These are phyloP conservation scores for Fragum whitleyi DNA, from an alignment of 2,888 invertebrate genomes.

Conservation along the genomic window DNA sequence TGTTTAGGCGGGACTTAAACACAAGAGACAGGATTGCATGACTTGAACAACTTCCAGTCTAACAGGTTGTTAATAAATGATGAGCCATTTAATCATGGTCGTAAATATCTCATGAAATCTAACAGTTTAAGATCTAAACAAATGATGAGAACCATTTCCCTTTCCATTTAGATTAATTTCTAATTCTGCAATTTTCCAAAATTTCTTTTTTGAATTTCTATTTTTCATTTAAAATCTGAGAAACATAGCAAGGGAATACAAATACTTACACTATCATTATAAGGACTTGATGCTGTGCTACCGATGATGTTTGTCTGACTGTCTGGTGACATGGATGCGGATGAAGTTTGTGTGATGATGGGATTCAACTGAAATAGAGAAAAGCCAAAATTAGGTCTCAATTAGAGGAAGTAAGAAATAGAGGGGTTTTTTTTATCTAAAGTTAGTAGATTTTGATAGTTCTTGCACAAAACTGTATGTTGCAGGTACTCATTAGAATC, in stretches of 20 bases:
- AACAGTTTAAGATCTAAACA: slow-evolving; percentile 18
- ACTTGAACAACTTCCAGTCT: neutral
- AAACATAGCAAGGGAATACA: neutral
- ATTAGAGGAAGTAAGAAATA: neutral
- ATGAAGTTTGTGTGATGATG: slow-evolving; percentile 76
- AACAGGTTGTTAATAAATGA: neutral
- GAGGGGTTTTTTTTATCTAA: no score
- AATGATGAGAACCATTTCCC: neutral
- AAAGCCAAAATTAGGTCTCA: slow-evolving; percentile 34
- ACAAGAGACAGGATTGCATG: slow-evolving; percentile 6
- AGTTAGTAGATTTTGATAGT: no score
- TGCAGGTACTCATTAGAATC: no score
- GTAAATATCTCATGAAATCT: slow-evolving; percentile 19
- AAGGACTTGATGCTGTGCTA: slow-evolving; percentile 78
- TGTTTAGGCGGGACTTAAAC: no score
- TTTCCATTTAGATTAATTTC: no score
- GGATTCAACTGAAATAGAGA: slow-evolving; percentile 80
- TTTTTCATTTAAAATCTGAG: no score
- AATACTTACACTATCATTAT: slow-evolving; percentile 78
- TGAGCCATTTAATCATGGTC: neutral
- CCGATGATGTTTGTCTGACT: slow-evolving; percentile 81
- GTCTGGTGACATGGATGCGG: slow-evolving; percentile 81
- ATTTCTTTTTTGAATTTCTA: no score
- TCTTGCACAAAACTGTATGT: no score
- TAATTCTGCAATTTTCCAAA: neutral